A percentile compares a stretch with the other conserved stretches of the same genome.
Conservation (phyloP, 2,888 invertebrate genomes). For the Drosophila stalkeri region DNA sequence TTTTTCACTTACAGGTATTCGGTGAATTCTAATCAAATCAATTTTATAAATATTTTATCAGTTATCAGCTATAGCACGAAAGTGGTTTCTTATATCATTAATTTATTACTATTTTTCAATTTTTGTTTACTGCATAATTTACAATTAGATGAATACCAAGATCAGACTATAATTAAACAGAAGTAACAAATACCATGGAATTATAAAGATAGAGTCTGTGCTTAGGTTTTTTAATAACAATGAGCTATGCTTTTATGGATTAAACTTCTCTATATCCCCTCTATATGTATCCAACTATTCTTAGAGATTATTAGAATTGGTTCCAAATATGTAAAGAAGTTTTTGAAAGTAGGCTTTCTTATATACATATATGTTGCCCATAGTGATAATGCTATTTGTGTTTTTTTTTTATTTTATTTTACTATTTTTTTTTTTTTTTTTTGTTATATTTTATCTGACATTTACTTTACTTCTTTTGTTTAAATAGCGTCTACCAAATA, state of each 20-base stretch:
- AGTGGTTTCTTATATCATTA: background rate
- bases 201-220: background rate
- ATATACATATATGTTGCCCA: constrained; percentile 1
- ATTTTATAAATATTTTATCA: background rate
- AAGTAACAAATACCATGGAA: background rate
- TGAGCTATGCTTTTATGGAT: background rate
- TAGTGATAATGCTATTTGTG: background rate
- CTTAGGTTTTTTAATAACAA: background rate
- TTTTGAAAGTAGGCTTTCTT: background rate
- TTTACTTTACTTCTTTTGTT: background rate
- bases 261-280: background rate
- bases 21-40: constrained; percentile 5
- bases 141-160: background rate
- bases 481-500: background rate
- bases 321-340: constrained; percentile 7
- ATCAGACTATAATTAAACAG: background rate
- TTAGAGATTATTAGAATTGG: constrained; percentile 12
- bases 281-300: background rate
- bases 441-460: too few relatives aligned
- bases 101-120: background rate
- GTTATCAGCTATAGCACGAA: background rate
- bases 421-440: background rate
- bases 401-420: background rate
- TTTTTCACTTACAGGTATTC: constrained; percentile 15
- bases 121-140: background rate